Base-by-base conservation (phyloP, 1,140 invertebrate genomes). In the Bombus consobrinus region DNA sequence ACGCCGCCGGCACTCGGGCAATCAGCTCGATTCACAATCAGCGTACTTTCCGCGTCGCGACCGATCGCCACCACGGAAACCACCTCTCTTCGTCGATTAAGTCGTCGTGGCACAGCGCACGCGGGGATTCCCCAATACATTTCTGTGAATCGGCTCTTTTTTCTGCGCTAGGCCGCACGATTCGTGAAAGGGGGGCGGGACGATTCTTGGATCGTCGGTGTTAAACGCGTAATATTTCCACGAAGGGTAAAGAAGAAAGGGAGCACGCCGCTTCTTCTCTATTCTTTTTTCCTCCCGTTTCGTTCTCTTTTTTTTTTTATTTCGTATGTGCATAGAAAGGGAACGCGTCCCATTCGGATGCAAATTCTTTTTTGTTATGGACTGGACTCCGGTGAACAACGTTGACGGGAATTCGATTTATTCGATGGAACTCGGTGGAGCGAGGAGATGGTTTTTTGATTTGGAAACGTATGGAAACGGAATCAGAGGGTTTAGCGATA, bases 1-100 rank as follows among this genome's bases (percentile, higher is more conserved):
- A 92, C 93, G 92, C 91, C 93, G 88, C 89, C 91, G 92, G 91
- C 93, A 93, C 92, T 94, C 92, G 92, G 93, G 93, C 94, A 94
- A 94, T 94, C 94, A 94, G 93, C 90, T 93, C 93, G 93, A 94
- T 94, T 94, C 94, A 94, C 91, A 93, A 92, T 92, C 91, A 92
- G 86, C 89, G 91, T 81, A 91, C 90, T 91, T 91, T 91, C 78
- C 90, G 68, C 86, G 59, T 71, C 77, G 75, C 86, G 81, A 71
- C 77, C 86, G 90, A 91, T 89, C 89, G 88, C 84, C 88, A 77
- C 79, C 62, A 76, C 84, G 88, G 81, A 89, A 89, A 89, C 82
- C 88, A 73, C 71, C 81, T 85, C 81, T 78, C 87, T 77, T 80
- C 83, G 72, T 9, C 80, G 83, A 57, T 89, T 79, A 39, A 83